phyloP scores from a whole-genome alignment of 2,888 invertebrate species.

The Archaeoteleia sp. region DNA sequence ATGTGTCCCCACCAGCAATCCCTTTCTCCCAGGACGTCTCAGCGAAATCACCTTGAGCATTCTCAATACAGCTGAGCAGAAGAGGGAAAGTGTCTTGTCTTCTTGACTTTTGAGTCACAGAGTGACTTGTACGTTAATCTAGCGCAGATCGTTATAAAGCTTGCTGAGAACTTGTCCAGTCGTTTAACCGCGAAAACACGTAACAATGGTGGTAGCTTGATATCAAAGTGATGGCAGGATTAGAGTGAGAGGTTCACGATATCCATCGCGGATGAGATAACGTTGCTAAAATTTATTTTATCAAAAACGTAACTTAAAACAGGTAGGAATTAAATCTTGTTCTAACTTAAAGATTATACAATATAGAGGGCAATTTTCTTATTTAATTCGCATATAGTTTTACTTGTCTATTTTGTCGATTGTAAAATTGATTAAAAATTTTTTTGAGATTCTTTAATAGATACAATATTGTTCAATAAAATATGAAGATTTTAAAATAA shows the following conservation, averaged over 20 bases:
- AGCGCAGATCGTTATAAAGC: constrained; percentile 32
- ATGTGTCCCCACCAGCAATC: constrained; percentile 44
- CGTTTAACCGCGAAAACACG: constrained; percentile 31
- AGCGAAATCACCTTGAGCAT: constrained; percentile 52
- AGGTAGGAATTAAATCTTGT: no score
- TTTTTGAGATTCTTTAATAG: no score
- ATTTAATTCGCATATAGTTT: no score
- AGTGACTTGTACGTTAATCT: constrained; percentile 37
- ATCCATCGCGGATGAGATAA: no score
- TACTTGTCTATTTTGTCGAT: no score
- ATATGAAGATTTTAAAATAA: no score
- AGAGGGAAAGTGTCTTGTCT: constrained; percentile 54
- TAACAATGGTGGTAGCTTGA: constrained; percentile 23
- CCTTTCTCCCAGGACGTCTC: constrained; percentile 42
- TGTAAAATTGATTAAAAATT: no score
- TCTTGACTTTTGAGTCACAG: constrained; percentile 45
- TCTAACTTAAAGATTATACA: no score
- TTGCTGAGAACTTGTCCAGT: not conserved
- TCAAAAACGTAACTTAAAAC: no score
- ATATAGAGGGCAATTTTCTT: no score
- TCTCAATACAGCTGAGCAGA: constrained; percentile 42
- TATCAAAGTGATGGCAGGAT: constrained; percentile 21
- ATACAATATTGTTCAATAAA: no score
- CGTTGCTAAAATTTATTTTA: no score
- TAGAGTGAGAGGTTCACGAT: constrained; percentile 5